These are phyloP conservation scores for Agelas oroides DNA, from an alignment of 37 sponge, comb jelly and placozoan species.

Conservation along the genomic window DNA sequence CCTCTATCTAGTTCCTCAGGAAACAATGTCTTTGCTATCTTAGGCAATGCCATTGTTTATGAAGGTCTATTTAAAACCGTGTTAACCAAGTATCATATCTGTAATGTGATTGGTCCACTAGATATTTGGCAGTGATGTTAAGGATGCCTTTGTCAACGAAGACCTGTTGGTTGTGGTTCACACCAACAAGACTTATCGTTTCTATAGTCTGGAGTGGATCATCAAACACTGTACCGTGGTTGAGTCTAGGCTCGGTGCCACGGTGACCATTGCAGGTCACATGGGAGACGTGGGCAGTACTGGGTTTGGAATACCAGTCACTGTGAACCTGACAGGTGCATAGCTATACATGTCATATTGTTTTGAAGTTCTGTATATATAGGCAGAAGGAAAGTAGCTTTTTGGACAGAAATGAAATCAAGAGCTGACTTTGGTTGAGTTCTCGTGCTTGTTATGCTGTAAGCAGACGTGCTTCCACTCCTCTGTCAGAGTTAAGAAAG, in stretches of 20 bases:
- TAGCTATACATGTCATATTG: too few relatives aligned
- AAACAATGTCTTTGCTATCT: constrained; percentile 63
- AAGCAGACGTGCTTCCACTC: too few relatives aligned
- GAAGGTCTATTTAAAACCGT: too few relatives aligned
- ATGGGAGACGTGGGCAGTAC: constrained; percentile 36
- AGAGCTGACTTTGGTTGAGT: too few relatives aligned
- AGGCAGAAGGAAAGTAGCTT: too few relatives aligned
- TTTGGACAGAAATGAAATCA: too few relatives aligned
- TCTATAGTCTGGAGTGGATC: constrained; percentile 62
- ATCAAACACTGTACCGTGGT: constrained; percentile 38
- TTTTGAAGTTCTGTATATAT: neutral
- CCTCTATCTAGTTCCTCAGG: too few relatives aligned
- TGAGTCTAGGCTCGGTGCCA: constrained; percentile 23
- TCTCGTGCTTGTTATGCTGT: too few relatives aligned
- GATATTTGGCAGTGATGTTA: constrained; percentile 76
- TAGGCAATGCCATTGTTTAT: too few relatives aligned
- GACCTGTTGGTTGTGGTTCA: constrained; percentile 56
- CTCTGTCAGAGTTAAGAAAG: too few relatives aligned
- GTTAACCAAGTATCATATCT: too few relatives aligned
- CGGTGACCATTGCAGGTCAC: constrained; percentile 2
- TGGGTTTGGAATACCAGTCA: constrained; percentile 67
- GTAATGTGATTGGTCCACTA: neutral
- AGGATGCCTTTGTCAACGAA: constrained; percentile 53
- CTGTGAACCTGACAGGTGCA: constrained; percentile 63
- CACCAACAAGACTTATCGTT: neutral